phyloP scores from a whole-genome alignment of 2,113 vertebrate species.

The Numida meleagris region DNA sequence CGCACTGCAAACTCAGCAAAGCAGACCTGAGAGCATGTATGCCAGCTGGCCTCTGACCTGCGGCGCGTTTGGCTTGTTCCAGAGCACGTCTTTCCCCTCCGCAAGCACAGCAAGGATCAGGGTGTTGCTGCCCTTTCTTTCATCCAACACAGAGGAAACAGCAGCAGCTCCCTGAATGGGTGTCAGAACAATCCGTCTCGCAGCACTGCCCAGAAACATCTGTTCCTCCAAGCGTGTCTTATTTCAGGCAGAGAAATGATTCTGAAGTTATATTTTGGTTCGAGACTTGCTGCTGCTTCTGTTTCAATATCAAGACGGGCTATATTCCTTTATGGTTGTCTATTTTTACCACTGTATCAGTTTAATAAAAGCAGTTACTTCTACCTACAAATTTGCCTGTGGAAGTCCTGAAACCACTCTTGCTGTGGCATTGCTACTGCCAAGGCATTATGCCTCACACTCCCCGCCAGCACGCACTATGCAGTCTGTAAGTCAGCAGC shows the following conservation, averaged over 20 bases:
- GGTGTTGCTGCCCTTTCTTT: constrained; percentile 4
- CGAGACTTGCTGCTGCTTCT: neutral
- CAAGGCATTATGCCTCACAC: neutral
- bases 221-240: neutral
- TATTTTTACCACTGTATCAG: neutral
- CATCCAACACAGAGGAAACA: constrained; percentile 13
- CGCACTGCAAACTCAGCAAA: constrained; percentile 35
- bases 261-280: neutral
- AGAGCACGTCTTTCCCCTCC: neutral
- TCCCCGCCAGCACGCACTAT: accelerated
- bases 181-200: constrained; percentile 5
- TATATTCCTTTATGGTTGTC: neutral
- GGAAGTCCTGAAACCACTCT: neutral
- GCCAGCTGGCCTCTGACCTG: constrained; percentile 48
- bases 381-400: neutral
- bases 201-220: neutral
- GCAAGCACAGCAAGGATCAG: neutral
- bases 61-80: neutral
- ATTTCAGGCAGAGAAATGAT: neutral
- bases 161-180: neutral
- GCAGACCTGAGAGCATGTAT: neutral
- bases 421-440: neutral
- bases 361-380: neutral
- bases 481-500: accelerated
- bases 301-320: neutral